These are phyloP conservation scores for Gymnodraco acuticeps DNA, from an alignment of 2,797 vertebrate species.

Conservation along the genomic window DNA sequence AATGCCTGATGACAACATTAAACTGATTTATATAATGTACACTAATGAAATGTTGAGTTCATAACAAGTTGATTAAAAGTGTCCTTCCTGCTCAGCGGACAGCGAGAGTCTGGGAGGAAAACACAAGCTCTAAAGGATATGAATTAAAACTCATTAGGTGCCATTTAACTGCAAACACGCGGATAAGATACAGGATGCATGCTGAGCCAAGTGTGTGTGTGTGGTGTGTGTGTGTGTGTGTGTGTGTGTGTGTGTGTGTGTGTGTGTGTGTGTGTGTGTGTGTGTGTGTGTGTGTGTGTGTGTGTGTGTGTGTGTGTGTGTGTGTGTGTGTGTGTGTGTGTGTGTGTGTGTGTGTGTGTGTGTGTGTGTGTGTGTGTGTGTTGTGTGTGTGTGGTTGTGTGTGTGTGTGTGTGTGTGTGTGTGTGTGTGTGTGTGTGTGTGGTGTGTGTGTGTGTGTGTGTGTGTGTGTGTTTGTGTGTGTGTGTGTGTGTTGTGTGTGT, in stretches of 20 bases:
- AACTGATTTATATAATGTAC: slow-evolving; percentile 34
- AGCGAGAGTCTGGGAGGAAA: slow-evolving; percentile 33
- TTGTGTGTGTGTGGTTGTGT: too few species aligned
- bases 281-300: slow-evolving; percentile 5
- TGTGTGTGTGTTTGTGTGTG: not conserved
- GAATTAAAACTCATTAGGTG: slow-evolving; percentile 50
- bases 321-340: not conserved
- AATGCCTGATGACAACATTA: slow-evolving; percentile 5
- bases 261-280: slow-evolving; percentile 3
- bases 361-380: not conserved
- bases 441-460: not conserved
- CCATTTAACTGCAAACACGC: slow-evolving; percentile 20
- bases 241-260: slow-evolving; percentile 3
- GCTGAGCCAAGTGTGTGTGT: not conserved
- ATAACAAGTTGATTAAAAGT: slow-evolving; percentile 41
- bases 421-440: not conserved
- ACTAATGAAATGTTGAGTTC: slow-evolving; percentile 53
- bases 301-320: slow-evolving; percentile 5
- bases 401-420: not conserved
- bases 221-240: slow-evolving; percentile 9
- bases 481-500: not conserved
- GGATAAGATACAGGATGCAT: slow-evolving; percentile 22
- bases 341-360: not conserved
- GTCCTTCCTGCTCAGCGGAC: slow-evolving; percentile 50
- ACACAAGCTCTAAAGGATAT: slow-evolving; percentile 53